A percentile compares a stretch with the other conserved stretches of the same genome.
Evolutionary conservation across 2,113 vertebrate species (phyloP).

Genomic region (Asarcornis scutulata): DNA sequence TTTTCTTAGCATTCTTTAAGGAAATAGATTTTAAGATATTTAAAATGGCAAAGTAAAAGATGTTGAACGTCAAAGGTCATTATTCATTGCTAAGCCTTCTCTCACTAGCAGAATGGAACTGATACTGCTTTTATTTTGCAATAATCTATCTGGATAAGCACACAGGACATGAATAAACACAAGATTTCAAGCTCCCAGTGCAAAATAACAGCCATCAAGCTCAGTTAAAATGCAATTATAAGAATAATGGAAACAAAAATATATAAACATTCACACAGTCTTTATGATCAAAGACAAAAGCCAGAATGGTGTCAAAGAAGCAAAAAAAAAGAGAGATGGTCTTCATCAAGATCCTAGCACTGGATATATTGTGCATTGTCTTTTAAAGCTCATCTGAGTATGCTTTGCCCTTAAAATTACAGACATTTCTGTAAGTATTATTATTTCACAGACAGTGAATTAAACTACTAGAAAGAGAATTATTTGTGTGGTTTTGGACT

Average conservation of each 20-base stretch:
- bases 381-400: not conserved
- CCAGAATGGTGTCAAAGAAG: not conserved
- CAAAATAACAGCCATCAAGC: not conserved
- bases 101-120: not conserved
- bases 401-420: not conserved
- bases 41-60: not conserved
- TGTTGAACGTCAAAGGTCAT: not conserved
- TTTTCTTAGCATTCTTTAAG: not conserved
- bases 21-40: not conserved
- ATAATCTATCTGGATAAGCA: not conserved
- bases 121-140: not conserved
- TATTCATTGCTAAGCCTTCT: not conserved
- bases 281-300: not conserved
- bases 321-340: not conserved
- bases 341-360: not conserved
- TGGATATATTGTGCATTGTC: not conserved
- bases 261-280: not conserved
- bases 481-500: not conserved
- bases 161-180: not conserved
- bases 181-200: not conserved
- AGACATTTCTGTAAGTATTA: not conserved
- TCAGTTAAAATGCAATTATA: not conserved
- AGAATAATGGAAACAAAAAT: not conserved
- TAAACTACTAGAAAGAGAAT: slow-evolving; percentile 5
- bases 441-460: not conserved